These are phyloP conservation scores for Parnassius orleans DNA, from an alignment of 2,888 invertebrate genomes.

Conservation along the genomic window DNA sequence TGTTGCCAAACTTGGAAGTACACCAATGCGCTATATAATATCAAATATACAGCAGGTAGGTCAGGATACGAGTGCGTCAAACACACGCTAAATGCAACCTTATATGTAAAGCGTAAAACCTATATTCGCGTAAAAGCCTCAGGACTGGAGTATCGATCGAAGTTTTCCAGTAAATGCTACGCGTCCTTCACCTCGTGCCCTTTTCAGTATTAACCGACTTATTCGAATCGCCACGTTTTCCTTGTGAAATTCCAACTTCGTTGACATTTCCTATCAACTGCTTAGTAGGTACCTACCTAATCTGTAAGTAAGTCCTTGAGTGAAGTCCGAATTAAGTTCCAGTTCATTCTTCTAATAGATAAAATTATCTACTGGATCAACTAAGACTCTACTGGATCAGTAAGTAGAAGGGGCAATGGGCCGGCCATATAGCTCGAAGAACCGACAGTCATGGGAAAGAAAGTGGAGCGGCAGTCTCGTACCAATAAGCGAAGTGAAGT, in stretches of 20 bases:
- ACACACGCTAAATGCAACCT: conserved; percentile 50
- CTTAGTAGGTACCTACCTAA: neutral
- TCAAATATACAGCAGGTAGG: conserved; percentile 21
- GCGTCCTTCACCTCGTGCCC: conserved; percentile 76
- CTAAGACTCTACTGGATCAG: no score
- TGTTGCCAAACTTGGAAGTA: conserved; percentile 1
- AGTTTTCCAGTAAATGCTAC: conserved; percentile 44
- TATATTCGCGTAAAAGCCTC: conserved; percentile 34
- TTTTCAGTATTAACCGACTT: conserved; percentile 52
- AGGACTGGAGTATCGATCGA: conserved; percentile 63
- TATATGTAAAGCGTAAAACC: conserved; percentile 31
- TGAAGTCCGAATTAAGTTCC: neutral
- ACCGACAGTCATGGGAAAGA: no score
- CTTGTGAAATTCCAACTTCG: conserved; percentile 1
- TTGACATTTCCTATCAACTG: neutral
- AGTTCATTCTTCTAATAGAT: neutral
- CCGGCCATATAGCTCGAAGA: no score
- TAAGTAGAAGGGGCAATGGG: no score
- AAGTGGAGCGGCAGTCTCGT: no score
- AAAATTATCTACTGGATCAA: no score
- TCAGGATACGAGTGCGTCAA: conserved; percentile 33
- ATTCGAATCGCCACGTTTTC: conserved; percentile 38
- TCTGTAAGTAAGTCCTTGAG: neutral
- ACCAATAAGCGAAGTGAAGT: no score
- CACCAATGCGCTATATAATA: neutral